Evolutionary conservation across 1,140 invertebrate species (phyloP).

Genomic region (Drosophila kanapiae): DNA sequence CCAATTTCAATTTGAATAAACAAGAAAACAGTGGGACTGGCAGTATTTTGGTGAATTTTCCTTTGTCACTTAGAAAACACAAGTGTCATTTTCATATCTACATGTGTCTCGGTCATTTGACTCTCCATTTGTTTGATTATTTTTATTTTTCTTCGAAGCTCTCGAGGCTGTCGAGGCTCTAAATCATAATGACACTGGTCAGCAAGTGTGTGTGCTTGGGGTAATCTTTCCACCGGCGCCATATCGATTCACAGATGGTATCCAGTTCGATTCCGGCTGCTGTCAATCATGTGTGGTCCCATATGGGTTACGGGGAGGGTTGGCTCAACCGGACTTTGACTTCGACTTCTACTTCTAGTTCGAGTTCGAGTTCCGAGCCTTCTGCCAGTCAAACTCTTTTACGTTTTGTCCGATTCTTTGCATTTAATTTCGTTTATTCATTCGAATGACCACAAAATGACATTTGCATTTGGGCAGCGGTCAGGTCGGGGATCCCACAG

Average conservation of each 20-base stretch:
- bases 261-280: conserved; percentile 44
- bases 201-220: neutral
- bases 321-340: conserved; percentile 9
- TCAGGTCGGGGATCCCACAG: neutral
- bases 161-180: neutral
- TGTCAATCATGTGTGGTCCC: conserved; percentile 45
- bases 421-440: conserved; percentile 85
- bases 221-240: conserved; percentile 12
- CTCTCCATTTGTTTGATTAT: conserved; percentile 34
- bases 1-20: conserved; percentile 6
- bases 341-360: conserved; percentile 21
- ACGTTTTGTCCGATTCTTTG: conserved; percentile 50
- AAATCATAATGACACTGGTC: conserved; percentile 25
- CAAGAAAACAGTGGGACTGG: neutral
- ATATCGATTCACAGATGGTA: conserved; percentile 31
- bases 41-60: neutral
- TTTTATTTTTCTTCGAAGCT: neutral
- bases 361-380: conserved; percentile 1
- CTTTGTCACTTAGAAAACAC: neutral
- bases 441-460: conserved; percentile 84
- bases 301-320: conserved; percentile 11
- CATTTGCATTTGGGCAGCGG: conserved; percentile 77
- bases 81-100: conserved; percentile 7
- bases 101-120: neutral
- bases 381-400: conserved; percentile 55